Conservation (phyloP, 2,888 invertebrate genomes). For the Periphyllus acericola region DNA sequence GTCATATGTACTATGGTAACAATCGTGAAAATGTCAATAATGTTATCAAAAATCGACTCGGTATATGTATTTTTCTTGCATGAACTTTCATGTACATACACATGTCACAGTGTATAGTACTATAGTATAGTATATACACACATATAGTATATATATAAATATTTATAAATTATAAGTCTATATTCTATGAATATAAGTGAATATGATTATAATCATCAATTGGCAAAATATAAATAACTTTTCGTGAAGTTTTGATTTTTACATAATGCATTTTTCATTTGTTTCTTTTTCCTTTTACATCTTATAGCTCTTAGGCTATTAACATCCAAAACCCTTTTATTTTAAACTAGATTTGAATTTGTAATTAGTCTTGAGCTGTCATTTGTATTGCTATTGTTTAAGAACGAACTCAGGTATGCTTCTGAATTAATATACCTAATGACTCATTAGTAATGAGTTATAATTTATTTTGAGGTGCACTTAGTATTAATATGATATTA, state of each 20-base stretch:
- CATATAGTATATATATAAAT: too few relatives aligned
- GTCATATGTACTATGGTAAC: too few relatives aligned
- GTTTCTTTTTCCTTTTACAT: background rate
- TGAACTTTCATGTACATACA: background rate
- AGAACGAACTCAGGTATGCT: background rate
- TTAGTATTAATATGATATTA: background rate
- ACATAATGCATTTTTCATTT: constrained; percentile 5
- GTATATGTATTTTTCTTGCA: background rate
- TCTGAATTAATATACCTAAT: constrained; percentile 21
- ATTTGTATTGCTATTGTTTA: constrained; percentile 1
- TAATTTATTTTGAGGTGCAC: background rate
- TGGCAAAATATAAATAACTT: background rate
- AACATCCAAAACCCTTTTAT: background rate
- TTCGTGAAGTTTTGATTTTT: background rate
- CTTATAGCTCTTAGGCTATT: background rate
- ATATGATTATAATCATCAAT: background rate
- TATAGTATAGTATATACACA: too few relatives aligned
- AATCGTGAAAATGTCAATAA: too few relatives aligned
- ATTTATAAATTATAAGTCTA: too few relatives aligned
- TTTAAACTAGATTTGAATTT: constrained; percentile 20
- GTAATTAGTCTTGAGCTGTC: background rate
- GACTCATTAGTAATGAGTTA: too few relatives aligned
- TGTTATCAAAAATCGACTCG: too few relatives aligned
- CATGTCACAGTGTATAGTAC: too few relatives aligned
- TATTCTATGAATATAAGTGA: too few relatives aligned